phyloP scores from a whole-genome alignment of 2,797 vertebrate species.

The Hoplostethus mediterraneus region DNA sequence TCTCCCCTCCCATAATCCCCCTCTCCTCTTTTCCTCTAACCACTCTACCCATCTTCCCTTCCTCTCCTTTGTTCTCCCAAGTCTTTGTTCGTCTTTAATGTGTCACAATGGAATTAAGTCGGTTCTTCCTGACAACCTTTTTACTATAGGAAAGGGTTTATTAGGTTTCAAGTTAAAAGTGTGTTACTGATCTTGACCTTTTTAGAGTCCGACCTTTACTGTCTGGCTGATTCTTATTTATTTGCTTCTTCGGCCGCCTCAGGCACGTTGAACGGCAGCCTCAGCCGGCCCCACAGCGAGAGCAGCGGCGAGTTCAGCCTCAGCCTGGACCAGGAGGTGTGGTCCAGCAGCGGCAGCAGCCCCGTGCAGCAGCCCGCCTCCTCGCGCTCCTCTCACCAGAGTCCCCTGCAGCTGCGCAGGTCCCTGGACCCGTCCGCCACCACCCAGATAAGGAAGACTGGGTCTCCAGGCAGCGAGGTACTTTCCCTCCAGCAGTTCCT shows the following conservation, averaged over 20 bases:
- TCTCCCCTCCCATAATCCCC: conserved; percentile 37
- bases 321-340: conserved; percentile 91
- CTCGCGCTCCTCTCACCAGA: conserved; percentile 88
- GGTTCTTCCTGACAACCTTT: too few relatives aligned
- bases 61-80: background rate
- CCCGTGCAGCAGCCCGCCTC: conserved; percentile 86
- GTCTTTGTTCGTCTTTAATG: background rate
- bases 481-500: conserved; percentile 95
- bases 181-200: too few relatives aligned
- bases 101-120: background rate
- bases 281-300: conserved; percentile 94
- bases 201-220: background rate
- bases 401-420: conserved; percentile 88
- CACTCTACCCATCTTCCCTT: background rate
- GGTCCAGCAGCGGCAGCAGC: conserved; percentile 96
- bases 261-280: conserved; percentile 88
- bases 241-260: conserved; percentile 20
- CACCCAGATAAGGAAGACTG: conserved; percentile 73
- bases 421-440: conserved; percentile 73
- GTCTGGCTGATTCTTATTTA: background rate
- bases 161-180: too few relatives aligned
- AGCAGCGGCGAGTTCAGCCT: conserved; percentile 97
- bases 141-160: too few relatives aligned
- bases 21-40: conserved; percentile 5
- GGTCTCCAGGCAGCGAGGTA: conserved; percentile 90